Percentiles rank a stretch among this genome's conserved stretches.
phyloP scores from a whole-genome alignment of 92 coral and sea anemone species.

The Siderastrea siderea region DNA sequence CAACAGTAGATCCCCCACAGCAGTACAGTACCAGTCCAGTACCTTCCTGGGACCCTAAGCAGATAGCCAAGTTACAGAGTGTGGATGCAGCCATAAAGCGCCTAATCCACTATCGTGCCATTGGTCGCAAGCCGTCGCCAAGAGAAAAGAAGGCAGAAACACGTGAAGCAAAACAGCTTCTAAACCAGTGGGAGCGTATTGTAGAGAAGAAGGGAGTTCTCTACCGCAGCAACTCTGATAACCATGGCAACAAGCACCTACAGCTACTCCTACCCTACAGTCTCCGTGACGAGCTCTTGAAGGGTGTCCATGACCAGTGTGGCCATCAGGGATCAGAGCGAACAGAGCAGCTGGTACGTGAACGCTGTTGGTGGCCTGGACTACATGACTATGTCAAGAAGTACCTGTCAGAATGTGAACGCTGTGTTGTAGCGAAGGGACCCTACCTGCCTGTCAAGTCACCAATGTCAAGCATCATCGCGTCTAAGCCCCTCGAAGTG shows the following conservation, averaged over 20 bases:
- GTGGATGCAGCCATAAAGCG: constrained; percentile 23
- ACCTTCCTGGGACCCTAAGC: constrained; percentile 27
- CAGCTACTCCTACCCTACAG: constrained; percentile 25
- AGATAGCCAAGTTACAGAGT: constrained; percentile 29
- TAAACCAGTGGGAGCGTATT: constrained; percentile 48
- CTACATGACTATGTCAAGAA: constrained; percentile 18
- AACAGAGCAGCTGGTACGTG: constrained; percentile 35
- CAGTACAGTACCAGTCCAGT: constrained; percentile 19
- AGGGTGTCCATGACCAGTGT: constrained; percentile 27
- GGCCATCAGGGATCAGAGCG: constrained; percentile 50
- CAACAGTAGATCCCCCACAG: constrained; percentile 1
- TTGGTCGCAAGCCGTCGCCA: constrained; percentile 7
- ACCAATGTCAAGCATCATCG: constrained; percentile 28
- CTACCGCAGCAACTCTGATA: constrained; percentile 44
- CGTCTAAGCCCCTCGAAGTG: constrained; percentile 32
- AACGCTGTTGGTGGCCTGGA: constrained; percentile 52
- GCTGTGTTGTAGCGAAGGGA: constrained; percentile 49
- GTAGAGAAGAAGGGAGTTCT: constrained; percentile 51
- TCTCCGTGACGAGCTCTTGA: constrained; percentile 25
- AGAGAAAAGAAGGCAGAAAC: constrained; percentile 9
- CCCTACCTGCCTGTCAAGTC: constrained; percentile 45
- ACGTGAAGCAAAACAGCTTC: constrained; percentile 5
- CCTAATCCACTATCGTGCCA: constrained; percentile 15
- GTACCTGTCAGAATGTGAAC: constrained; percentile 37
- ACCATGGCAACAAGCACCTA: constrained; percentile 21